Percentiles rank a stretch among this genome's conserved stretches.
These are phyloP conservation scores for Octomys mimax DNA, from an alignment of 2,797 vertebrate genomes.

Conservation along the genomic window DNA sequence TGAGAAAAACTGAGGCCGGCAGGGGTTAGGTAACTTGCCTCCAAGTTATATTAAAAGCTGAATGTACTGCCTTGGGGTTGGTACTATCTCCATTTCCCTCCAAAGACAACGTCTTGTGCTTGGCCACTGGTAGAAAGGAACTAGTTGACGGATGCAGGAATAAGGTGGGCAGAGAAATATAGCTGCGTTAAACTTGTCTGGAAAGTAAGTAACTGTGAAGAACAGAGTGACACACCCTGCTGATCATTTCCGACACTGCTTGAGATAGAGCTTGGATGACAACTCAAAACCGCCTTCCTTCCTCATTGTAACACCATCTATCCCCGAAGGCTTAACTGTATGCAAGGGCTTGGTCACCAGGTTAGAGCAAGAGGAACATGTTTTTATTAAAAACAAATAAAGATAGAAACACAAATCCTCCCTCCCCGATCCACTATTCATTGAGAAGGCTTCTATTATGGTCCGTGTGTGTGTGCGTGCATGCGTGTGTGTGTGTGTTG, in stretches of 20 bases:
- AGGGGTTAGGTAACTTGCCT: neutral
- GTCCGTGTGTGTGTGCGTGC: neutral
- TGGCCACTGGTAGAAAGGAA: neutral
- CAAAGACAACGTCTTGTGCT: neutral
- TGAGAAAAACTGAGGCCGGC: neutral
- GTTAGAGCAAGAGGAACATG: neutral
- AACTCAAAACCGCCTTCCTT: neutral
- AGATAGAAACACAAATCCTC: neutral
- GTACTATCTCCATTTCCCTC: neutral
- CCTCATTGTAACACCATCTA: neutral
- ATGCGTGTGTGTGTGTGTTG: neutral
- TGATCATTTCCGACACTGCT: neutral
- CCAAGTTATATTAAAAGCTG: neutral
- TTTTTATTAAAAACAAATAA: neutral
- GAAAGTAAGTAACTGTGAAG: neutral
- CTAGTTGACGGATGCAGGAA: neutral
- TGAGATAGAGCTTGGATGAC: neutral
- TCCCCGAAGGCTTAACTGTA: neutral
- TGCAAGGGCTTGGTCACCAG: neutral
- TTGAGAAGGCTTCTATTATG: neutral
- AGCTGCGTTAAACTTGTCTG: neutral
- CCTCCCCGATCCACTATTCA: neutral
- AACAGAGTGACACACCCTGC: neutral
- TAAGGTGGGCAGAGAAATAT: neutral
- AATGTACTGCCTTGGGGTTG: neutral